These are phyloP conservation scores for Leuciscus waleckii DNA, from an alignment of 2,797 vertebrate species.

Conservation along the genomic window DNA sequence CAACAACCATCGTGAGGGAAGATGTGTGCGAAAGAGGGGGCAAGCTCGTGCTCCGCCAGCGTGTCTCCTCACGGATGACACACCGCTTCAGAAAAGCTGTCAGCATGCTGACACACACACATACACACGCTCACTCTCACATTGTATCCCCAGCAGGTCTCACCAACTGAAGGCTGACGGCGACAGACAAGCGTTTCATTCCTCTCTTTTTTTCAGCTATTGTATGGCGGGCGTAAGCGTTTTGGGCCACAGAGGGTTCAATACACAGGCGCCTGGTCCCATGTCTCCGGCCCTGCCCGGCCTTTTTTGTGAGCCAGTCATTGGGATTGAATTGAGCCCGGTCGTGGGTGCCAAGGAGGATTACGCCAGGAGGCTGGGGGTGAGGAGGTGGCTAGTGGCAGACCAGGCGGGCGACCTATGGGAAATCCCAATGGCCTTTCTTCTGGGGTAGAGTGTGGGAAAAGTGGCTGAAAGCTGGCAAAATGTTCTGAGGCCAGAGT, in stretches of 20 bases:
- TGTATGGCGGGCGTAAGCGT: conserved; percentile 47
- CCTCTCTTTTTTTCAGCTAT: conserved; percentile 55
- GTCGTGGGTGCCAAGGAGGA: conserved; percentile 60
- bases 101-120: conserved; percentile 38
- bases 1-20: conserved; percentile 26
- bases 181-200: conserved; percentile 59
- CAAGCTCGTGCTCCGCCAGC: conserved; percentile 37
- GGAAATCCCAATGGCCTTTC: conserved; percentile 60
- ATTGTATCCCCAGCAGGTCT: conserved; percentile 43
- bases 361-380: conserved; percentile 61
- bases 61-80: conserved; percentile 43
- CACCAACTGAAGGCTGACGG: conserved; percentile 50
- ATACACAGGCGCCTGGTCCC: conserved; percentile 46
- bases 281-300: conserved; percentile 53
- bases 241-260: conserved; percentile 49
- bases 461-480: conserved; percentile 64
- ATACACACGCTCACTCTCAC: conserved; percentile 31
- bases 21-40: background rate
- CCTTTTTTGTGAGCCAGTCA: conserved; percentile 61
- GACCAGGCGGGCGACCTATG: conserved; percentile 59
- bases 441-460: conserved; percentile 63
- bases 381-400: conserved; percentile 57
- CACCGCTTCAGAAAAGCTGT: conserved; percentile 38
- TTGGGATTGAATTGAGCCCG: conserved; percentile 56
- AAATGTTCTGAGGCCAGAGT: conserved; percentile 47